Conservation (phyloP, 2,888 invertebrate genomes). For the Microctonus brassicae region DNA sequence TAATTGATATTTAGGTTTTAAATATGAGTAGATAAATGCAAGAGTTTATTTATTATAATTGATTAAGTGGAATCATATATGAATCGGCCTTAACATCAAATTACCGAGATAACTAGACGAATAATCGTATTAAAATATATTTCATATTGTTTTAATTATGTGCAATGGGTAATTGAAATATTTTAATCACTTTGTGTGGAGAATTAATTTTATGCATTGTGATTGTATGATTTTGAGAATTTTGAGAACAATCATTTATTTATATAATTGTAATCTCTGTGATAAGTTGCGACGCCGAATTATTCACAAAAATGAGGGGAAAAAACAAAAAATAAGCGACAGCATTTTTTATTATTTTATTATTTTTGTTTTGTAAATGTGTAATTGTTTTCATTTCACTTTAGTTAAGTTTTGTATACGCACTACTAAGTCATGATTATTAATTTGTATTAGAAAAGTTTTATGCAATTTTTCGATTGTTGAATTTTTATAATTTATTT, state of each 20-base stretch:
- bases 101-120: too few species aligned
- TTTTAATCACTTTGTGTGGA: not conserved
- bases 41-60: not conserved
- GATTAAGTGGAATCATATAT: not conserved
- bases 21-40: not conserved
- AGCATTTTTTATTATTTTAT: not conserved
- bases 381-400: not conserved
- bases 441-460: not conserved
- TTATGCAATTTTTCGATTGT: not conserved
- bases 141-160: not conserved
- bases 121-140: not conserved
- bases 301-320: not conserved
- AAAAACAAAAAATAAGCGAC: not conserved
- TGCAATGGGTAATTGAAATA: not conserved
- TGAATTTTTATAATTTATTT: not conserved
- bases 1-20: conserved; percentile 9
- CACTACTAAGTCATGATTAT: not conserved
- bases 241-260: not conserved
- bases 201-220: not conserved
- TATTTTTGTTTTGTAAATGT: not conserved
- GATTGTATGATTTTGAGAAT: too few species aligned
- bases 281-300: not conserved
- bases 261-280: conserved; percentile 1
- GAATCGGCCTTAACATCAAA: not conserved
- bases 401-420: not conserved